Percentiles rank a stretch among this genome's conserved stretches.
Conservation (phyloP, 2,113 vertebrate genomes). For the Melanerpes aurifrons region DNA sequence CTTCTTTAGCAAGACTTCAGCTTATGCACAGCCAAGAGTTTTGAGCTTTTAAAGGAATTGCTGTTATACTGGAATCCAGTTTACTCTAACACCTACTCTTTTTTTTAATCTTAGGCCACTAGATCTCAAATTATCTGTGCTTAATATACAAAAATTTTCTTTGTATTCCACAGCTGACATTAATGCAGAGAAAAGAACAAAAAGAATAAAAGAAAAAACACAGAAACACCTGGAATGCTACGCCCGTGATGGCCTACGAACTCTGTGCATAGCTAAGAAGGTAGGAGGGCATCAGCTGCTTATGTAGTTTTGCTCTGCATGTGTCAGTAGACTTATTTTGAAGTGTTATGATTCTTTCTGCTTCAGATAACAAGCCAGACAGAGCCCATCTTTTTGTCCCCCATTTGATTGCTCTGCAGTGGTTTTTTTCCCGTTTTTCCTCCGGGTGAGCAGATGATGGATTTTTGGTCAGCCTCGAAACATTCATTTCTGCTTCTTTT, state of each 20-base stretch:
- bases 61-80: not conserved
- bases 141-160: not conserved
- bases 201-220: slow-evolving; percentile 80
- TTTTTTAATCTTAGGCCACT: not conserved
- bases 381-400: not conserved
- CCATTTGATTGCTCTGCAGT: not conserved
- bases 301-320: not conserved
- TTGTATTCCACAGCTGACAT: slow-evolving; percentile 73
- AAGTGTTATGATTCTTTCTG: not conserved
- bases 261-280: slow-evolving; percentile 93
- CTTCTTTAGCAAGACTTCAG: not conserved
- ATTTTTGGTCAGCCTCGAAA: not conserved
- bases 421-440: not conserved
- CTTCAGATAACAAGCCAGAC: not conserved
- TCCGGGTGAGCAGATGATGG: not conserved
- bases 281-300: slow-evolving; percentile 56
- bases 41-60: not conserved
- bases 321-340: not conserved
- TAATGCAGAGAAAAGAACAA: slow-evolving; percentile 68
- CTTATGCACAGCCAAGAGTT: not conserved
- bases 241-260: slow-evolving; percentile 88
- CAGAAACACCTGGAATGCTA: slow-evolving; percentile 90
- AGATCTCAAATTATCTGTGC: not conserved
- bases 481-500: not conserved
- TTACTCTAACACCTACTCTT: not conserved